These are phyloP conservation scores for Stegophylla sp. DNA, from an alignment of 2,888 invertebrate genomes.

Conservation along the genomic window DNA sequence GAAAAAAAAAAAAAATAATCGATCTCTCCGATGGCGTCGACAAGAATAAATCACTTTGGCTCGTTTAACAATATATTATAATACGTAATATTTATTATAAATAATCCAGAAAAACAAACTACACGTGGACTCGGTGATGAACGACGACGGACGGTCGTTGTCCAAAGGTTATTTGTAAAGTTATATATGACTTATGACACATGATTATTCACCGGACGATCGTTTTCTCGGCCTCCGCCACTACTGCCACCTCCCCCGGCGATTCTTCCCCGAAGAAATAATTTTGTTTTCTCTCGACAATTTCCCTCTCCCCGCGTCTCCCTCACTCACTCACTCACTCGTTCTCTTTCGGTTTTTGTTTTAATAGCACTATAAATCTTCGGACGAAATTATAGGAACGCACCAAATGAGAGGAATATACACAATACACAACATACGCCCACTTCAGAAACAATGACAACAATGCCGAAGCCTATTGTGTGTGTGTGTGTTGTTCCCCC, in stretches of 20 bases:
- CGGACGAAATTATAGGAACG: constrained; percentile 53
- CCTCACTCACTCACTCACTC: neutral
- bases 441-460: constrained; percentile 59
- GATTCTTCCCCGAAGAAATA: constrained; percentile 37
- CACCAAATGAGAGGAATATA: constrained; percentile 51
- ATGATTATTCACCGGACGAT: constrained; percentile 27
- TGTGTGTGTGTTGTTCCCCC: constrained; percentile 28
- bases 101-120: constrained; percentile 24
- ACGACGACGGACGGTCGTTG: neutral
- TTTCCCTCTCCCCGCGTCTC: neutral
- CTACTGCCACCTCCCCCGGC: neutral
- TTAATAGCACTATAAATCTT: constrained; percentile 58
- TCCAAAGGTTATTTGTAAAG: neutral
- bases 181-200: constrained; percentile 39
- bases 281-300: constrained; percentile 46
- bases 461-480: constrained; percentile 56
- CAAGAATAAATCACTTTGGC: constrained; percentile 19
- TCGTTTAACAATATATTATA: neutral
- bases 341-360: constrained; percentile 13
- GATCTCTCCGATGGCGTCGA: neutral
- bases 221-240: neutral
- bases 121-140: neutral
- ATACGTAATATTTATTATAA: constrained; percentile 3
- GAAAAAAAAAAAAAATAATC: neutral
- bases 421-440: constrained; percentile 56